Evolutionary conservation across 2,888 invertebrate species (phyloP).

Genomic region (Melanotus villosus): DNA sequence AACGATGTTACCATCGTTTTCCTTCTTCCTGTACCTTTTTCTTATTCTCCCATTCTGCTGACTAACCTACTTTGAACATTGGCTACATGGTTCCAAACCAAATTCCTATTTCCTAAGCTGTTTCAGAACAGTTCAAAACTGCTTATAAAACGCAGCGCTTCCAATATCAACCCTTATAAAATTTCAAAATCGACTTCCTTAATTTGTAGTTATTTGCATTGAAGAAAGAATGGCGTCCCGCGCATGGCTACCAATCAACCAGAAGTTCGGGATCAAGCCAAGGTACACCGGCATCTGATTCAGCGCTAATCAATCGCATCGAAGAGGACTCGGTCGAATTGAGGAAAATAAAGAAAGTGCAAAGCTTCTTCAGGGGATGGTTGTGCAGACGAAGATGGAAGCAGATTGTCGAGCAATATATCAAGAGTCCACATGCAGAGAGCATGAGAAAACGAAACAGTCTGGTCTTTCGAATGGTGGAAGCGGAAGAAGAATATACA

Average conservation of each 20-base stretch:
- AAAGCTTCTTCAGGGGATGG: constrained; percentile 96
- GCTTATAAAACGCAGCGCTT: too few relatives aligned
- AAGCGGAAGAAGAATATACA: constrained; percentile 93
- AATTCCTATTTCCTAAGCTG: too few relatives aligned
- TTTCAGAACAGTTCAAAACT: too few relatives aligned
- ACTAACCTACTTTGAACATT: too few relatives aligned
- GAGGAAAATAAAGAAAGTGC: constrained; percentile 88
- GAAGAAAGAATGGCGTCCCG: constrained; percentile 84
- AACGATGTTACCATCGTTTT: too few relatives aligned
- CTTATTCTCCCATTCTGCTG: too few relatives aligned
- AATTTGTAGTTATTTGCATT: constrained; percentile 80
- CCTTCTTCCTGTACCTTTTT: too few relatives aligned
- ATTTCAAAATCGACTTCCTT: too few relatives aligned
- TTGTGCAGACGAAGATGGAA: constrained; percentile 93
- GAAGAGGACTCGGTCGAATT: constrained; percentile 81
- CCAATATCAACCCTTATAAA: too few relatives aligned
- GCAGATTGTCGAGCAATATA: constrained; percentile 95
- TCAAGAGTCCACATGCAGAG: constrained; percentile 94
- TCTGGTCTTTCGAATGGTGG: constrained; percentile 91
- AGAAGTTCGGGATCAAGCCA: constrained; percentile 58
- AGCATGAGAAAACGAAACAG: constrained; percentile 94
- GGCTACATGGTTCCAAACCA: too few relatives aligned
- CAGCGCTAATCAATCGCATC: constrained; percentile 48
- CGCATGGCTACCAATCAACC: constrained; percentile 60
- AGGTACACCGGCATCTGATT: constrained; percentile 56